A percentile compares a stretch with the other conserved stretches of the same genome.
Conservation (phyloP, 2,888 invertebrate species). For the Rhimphoctona megacephalus region DNA sequence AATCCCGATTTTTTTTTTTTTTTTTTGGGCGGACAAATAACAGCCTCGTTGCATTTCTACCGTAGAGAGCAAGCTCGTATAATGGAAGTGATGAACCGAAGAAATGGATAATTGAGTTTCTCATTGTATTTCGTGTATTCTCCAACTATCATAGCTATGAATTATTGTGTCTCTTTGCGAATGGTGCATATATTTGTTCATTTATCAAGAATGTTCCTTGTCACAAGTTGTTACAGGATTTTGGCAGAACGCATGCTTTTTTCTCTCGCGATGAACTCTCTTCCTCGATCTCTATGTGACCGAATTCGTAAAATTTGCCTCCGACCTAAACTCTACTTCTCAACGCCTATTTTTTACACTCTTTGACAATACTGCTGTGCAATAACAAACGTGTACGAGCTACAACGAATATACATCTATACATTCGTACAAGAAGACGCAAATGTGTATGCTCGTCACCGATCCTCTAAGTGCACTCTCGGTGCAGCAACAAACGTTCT, state of each 20-base stretch:
- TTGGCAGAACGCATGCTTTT: neutral
- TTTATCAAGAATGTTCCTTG: conserved; percentile 16
- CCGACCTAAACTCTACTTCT: conserved; percentile 30
- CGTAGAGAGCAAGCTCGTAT: neutral
- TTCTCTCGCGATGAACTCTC: conserved; percentile 5
- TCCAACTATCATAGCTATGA: neutral
- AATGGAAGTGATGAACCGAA: conserved; percentile 33
- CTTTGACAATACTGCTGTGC: neutral
- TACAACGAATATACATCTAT: neutral
- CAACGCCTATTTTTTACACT: conserved; percentile 8
- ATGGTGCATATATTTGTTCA: conserved; percentile 13
- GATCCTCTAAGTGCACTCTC: conserved; percentile 58
- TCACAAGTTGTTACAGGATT: conserved; percentile 17
- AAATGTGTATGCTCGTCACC: conserved; percentile 47
- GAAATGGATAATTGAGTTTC: conserved; percentile 41
- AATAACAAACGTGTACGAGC: conserved; percentile 33
- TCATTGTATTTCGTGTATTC: conserved; percentile 11
- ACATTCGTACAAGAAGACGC: neutral
- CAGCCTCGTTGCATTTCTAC: neutral
- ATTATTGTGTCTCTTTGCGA: neutral
- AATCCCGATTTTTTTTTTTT: conserved; percentile 43
- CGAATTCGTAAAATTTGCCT: conserved; percentile 57
- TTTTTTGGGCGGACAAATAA: conserved; percentile 2
- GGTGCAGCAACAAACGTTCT: conserved; percentile 70
- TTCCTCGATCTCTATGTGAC: conserved; percentile 21